Conservation (phyloP, 2,797 vertebrate species). For the Ispidina picta region DNA sequence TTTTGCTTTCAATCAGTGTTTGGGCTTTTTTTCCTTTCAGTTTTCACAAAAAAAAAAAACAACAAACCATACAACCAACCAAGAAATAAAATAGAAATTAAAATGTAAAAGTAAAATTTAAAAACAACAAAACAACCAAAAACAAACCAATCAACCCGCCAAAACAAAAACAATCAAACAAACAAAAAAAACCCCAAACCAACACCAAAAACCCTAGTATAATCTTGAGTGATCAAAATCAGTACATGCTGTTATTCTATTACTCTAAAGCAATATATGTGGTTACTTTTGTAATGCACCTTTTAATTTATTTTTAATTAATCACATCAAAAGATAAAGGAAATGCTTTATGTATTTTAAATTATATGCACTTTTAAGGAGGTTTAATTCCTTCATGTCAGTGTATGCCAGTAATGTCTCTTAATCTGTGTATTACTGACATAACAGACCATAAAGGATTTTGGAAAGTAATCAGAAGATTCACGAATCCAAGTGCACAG, state of each 20-base stretch:
- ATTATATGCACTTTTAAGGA: background rate
- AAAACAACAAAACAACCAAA: background rate
- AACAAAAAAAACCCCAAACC: background rate
- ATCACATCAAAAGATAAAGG: background rate
- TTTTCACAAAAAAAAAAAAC: background rate
- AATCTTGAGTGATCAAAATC: background rate
- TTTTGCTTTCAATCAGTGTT: background rate
- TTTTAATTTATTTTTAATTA: slow-evolving; percentile 1
- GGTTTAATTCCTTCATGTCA: slow-evolving; percentile 14
- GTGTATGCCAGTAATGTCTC: slow-evolving; percentile 18
- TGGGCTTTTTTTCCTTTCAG: background rate
- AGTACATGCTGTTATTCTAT: background rate
- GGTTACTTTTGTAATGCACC: background rate
- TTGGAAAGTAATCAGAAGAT: slow-evolving; percentile 54
- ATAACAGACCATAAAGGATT: slow-evolving; percentile 50
- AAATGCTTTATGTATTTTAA: background rate
- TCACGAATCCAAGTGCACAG: slow-evolving; percentile 49
- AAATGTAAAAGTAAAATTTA: too few species aligned
- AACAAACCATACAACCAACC: too few species aligned
- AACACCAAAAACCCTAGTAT: background rate
- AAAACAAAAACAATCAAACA: background rate
- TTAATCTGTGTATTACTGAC: slow-evolving; percentile 56
- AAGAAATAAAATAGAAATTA: too few species aligned
- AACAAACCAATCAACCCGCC: background rate
- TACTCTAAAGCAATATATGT: background rate